A percentile compares a stretch with the other conserved stretches of the same genome.
These are phyloP conservation scores for Pachydiplax longipennis DNA, from an alignment of 2,888 invertebrate species.

Conservation along the genomic window DNA sequence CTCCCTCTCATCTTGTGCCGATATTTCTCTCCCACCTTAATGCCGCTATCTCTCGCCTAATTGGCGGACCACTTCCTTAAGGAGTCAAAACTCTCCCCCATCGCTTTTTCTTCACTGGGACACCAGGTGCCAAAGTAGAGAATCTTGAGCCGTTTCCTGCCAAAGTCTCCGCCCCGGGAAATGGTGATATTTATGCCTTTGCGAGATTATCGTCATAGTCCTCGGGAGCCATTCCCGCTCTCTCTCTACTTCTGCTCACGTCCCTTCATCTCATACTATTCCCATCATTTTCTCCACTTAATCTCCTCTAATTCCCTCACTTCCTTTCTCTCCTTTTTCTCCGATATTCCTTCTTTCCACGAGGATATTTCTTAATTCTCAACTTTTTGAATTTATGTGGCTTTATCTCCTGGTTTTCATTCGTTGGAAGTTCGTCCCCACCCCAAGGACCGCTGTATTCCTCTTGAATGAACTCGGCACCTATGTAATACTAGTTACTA, in stretches of 20 bases:
- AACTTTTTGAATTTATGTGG: background rate
- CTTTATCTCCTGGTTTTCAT: too few relatives aligned
- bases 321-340: background rate
- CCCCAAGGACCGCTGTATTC: too few relatives aligned
- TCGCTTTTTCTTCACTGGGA: background rate
- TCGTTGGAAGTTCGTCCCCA: too few relatives aligned
- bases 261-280: background rate
- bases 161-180: background rate
- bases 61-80: constrained; percentile 37
- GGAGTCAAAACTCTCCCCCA: constrained; percentile 10
- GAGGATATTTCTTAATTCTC: background rate
- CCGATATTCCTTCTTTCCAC: background rate
- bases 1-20: background rate
- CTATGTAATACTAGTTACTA: too few relatives aligned
- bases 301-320: background rate
- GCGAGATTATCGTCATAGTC: constrained; percentile 32
- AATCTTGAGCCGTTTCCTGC: constrained; percentile 41
- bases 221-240: constrained; percentile 16
- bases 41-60: constrained; percentile 24
- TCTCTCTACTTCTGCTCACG: background rate
- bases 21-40: background rate
- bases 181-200: constrained; percentile 28
- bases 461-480: too few relatives aligned
- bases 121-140: constrained; percentile 31
- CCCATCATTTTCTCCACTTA: background rate